A percentile compares a stretch with the other conserved stretches of the same genome.
Conservation (phyloP, 2,888 invertebrate genomes). For the Lasioglossum marginatum region DNA sequence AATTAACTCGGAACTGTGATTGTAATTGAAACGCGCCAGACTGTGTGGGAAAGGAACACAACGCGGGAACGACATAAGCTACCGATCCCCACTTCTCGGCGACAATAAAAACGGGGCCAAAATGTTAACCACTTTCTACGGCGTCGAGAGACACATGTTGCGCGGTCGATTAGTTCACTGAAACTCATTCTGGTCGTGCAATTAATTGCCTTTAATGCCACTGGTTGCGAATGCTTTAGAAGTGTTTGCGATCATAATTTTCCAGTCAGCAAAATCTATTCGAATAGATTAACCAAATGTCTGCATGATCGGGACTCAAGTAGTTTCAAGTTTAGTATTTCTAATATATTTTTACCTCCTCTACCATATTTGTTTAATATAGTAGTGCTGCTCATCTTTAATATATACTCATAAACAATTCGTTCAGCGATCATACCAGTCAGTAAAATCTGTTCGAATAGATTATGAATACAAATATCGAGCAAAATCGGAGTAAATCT, state of each 20-base stretch:
- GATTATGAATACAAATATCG: no score
- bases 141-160: conserved; percentile 22
- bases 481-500: no score
- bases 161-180: conserved; percentile 8
- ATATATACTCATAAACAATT: no score
- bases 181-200: background rate
- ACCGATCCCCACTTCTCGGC: conserved; percentile 31
- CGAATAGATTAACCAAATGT: no score
- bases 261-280: no score
- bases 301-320: no score
- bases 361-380: no score
- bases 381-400: no score
- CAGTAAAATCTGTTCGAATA: no score
- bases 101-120: conserved; percentile 77
- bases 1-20: conserved; percentile 18
- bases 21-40: conserved; percentile 49
- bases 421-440: no score
- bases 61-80: conserved; percentile 44
- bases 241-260: background rate
- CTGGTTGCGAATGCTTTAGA: background rate
- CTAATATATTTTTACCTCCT: no score
- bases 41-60: conserved; percentile 51
- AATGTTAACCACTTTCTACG: conserved; percentile 80
- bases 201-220: background rate
- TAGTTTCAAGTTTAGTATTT: no score